Conservation (phyloP, 1,140 invertebrate genomes). For the Bradynema listronoti region DNA sequence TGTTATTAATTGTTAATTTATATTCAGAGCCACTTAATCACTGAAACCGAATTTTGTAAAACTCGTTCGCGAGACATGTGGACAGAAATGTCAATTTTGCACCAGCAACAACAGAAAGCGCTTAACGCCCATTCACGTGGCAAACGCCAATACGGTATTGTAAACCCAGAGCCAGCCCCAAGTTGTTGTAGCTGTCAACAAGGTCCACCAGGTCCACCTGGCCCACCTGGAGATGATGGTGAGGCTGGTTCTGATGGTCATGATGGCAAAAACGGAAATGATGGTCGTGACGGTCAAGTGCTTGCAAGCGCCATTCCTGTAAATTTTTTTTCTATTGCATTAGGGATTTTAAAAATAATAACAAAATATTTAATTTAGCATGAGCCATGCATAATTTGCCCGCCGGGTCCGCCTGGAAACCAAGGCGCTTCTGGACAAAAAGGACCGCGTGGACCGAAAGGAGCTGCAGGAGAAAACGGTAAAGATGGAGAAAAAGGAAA, state of each 20-base stretch:
- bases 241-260: conserved; percentile 35
- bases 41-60: conserved; percentile 57
- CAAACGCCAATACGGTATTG: conserved; percentile 45
- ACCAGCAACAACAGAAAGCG: conserved; percentile 11
- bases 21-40: conserved; percentile 50
- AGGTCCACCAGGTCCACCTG: conserved; percentile 47
- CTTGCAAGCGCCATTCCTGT: conserved; percentile 42
- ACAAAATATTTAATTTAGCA: too few relatives aligned
- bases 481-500: conserved; percentile 51
- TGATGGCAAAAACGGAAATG: conserved; percentile 46
- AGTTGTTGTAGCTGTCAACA: conserved; percentile 50
- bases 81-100: conserved; percentile 54
- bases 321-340: neutral
- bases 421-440: conserved; percentile 51
- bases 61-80: conserved; percentile 56
- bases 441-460: conserved; percentile 56
- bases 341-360: too few relatives aligned
- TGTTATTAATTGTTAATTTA: too few relatives aligned
- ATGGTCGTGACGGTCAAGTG: conserved; percentile 42
- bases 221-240: conserved; percentile 46
- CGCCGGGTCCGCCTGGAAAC: conserved; percentile 44
- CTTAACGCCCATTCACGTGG: conserved; percentile 16
- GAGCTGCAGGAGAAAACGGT: conserved; percentile 34
- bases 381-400: conserved; percentile 57
- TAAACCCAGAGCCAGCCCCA: conserved; percentile 24